Conservation (phyloP, 2,113 vertebrate species). For the Tyrannus savana region DNA sequence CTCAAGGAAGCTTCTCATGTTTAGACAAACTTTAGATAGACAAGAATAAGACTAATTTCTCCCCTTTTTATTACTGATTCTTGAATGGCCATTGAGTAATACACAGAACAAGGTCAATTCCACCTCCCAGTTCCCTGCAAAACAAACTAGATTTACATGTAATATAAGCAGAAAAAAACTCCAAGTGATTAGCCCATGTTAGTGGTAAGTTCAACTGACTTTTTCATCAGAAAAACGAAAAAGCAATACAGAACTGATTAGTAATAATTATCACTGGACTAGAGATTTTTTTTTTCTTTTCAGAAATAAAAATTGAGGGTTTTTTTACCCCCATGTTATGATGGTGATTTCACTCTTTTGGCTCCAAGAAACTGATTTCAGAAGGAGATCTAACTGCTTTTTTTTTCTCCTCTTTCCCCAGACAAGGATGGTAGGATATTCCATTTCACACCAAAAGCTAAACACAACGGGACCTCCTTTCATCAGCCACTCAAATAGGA, state of each 20-base stretch:
- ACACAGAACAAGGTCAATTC: neutral
- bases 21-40: neutral
- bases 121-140: neutral
- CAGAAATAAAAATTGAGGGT: fast-evolving
- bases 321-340: neutral
- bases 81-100: neutral
- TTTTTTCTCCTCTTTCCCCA: neutral
- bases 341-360: neutral
- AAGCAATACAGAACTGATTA: neutral
- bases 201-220: neutral
- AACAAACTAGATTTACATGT: neutral
- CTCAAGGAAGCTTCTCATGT: neutral
- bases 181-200: neutral
- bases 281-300: neutral
- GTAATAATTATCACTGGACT: neutral
- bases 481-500: neutral
- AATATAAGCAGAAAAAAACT: neutral
- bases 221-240: neutral
- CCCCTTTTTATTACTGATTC: neutral
- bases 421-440: neutral
- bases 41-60: neutral
- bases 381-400: neutral
- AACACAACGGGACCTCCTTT: neutral
- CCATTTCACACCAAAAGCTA: neutral
- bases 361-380: neutral